Evolutionary conservation across 1,140 invertebrate genomes (phyloP), one percentile per base, ranked within the genome.

Genomic region (Paracyclopina nana): DNA sequence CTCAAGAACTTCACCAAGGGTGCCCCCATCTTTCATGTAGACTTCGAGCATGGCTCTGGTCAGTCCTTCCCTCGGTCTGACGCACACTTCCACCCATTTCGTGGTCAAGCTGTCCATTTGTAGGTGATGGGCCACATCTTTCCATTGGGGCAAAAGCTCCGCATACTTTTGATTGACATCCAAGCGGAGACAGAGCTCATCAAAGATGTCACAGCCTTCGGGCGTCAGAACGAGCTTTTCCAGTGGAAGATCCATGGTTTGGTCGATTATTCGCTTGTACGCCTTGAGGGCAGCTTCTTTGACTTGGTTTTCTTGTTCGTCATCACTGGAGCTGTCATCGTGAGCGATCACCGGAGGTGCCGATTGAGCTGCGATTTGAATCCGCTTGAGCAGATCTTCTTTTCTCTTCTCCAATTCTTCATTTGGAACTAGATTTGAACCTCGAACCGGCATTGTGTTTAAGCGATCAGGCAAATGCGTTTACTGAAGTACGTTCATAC

Each of bases 1-100:
- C 16, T 16, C 26, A 8, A 50, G 20, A 18, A 52, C 50, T 5
- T 52, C 38, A 3, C 41, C 50, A 4, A 52, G 22, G 18, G 50
- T 52, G 24, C 50, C 50, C 6, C 41, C 41, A 18, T 52, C 50
- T 11, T 16, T 9, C 24, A 38, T 52, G 24, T 52, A 52, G 27
- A 52, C 43, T 20, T 52, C 50, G 2, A 52, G 38, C 9, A 52
- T 52, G 27, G 50, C 50, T 26, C 50, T 8, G 6, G 50, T 52
- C 18, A 52, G 34, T 9, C 50, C 34, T 40, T 52, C 31, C 11
- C 20, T 40, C 12, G 50, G 50, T 2, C 50, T 9, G 24, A 52
- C 34, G 27, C 50, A 52, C 4, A 29, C 41, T 18, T 52, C 22
- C n/a, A 52, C 50, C 29, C 30, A 50, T 41, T 29, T 24, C 12